phyloP scores from a whole-genome alignment of 2,113 vertebrate species.

The Mesocricetus auratus region DNA sequence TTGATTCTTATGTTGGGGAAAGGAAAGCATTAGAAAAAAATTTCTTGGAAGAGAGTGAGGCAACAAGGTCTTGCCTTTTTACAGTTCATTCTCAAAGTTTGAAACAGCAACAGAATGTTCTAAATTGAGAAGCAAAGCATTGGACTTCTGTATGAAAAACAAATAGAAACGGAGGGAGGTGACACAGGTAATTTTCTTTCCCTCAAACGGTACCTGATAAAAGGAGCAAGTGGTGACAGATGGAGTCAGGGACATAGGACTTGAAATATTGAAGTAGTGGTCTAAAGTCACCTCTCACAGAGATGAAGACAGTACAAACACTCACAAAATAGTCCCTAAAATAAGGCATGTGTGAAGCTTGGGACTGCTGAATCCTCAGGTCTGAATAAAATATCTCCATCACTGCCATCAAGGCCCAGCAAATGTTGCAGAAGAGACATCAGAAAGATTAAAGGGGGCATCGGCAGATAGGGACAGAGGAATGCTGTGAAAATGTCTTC shows the following conservation, averaged over 20 bases:
- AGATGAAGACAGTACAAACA: neutral
- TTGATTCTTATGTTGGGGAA: slow-evolving; percentile 76
- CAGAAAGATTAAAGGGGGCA: neutral
- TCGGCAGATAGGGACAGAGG: neutral
- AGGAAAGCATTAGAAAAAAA: slow-evolving; percentile 79
- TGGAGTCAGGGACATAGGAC: neutral
- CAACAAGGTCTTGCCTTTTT: slow-evolving; percentile 75
- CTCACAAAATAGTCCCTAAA: neutral
- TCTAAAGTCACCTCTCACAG: neutral
- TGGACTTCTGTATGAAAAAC: rapidly evolving
- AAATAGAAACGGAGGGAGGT: neutral
- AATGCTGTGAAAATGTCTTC: neutral
- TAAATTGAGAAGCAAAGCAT: neutral
- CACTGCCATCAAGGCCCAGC: too few relatives aligned
- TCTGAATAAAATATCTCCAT: too few relatives aligned
- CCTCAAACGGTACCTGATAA: neutral
- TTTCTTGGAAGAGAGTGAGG: slow-evolving; percentile 78
- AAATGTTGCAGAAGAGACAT: neutral
- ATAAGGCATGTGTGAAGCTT: neutral
- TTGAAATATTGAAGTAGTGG: neutral
- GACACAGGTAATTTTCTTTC: neutral
- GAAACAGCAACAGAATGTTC: neutral
- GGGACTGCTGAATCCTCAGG: neutral
- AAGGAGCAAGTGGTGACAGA: neutral
- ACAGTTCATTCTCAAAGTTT: slow-evolving; percentile 57